Evolutionary conservation across 2,797 vertebrate genomes (phyloP).

Genomic region (Ptychadena robeensis): DNA sequence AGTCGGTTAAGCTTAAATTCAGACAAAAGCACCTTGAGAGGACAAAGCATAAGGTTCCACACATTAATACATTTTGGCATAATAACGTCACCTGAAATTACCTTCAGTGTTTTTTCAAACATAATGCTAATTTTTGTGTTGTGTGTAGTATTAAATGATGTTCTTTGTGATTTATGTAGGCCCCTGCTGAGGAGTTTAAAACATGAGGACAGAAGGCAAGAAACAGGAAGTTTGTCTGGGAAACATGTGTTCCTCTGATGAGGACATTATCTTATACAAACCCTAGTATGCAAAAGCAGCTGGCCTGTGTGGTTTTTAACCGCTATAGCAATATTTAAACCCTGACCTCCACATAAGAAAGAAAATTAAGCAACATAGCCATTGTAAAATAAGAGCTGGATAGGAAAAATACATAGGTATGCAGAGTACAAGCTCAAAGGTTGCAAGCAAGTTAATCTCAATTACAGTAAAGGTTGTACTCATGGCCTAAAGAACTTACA

Average conservation of each 20-base stretch:
- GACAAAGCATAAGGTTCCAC: background rate
- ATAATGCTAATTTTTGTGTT: background rate
- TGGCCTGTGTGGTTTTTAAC: constrained; percentile 9
- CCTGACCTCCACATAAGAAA: background rate
- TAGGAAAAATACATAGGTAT: background rate
- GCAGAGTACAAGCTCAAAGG: background rate
- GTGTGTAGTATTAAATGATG: background rate
- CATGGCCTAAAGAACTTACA: too few relatives aligned
- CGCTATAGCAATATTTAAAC: constrained; percentile 31
- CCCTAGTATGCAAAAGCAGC: constrained; percentile 37
- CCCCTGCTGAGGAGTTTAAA: background rate
- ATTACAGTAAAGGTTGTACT: too few relatives aligned
- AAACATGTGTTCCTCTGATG: constrained; percentile 24
- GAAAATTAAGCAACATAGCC: background rate
- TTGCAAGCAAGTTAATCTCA: too few relatives aligned
- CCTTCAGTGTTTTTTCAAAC: background rate
- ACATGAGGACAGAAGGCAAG: background rate
- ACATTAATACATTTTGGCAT: background rate
- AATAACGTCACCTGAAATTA: background rate
- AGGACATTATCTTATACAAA: constrained; percentile 33
- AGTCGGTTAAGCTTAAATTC: background rate
- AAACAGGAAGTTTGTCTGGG: constrained; percentile 40
- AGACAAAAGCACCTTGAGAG: background rate
- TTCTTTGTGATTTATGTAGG: background rate
- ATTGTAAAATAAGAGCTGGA: background rate